Percentiles rank a stretch among this genome's conserved stretches.
These are phyloP conservation scores for Oryzias curvinotus DNA, from an alignment of 2,113 vertebrate species.

Conservation along the genomic window DNA sequence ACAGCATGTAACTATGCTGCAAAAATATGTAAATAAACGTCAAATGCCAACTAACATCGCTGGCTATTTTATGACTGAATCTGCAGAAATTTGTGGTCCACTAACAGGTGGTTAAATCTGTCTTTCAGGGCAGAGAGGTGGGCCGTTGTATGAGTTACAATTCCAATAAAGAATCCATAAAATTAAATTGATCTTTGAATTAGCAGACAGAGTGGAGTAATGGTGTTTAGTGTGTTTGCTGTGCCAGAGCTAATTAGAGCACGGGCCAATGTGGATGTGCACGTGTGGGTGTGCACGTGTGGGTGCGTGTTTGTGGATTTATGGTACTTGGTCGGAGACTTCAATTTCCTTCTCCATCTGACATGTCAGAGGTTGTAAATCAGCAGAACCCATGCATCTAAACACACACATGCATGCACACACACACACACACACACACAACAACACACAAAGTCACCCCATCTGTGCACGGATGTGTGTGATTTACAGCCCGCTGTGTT, in stretches of 20 bases:
- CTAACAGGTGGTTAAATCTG: conserved; percentile 66
- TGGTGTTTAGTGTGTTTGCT: conserved; percentile 73
- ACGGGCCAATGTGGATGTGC: conserved; percentile 53
- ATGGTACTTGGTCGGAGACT: conserved; percentile 53
- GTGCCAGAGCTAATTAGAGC: conserved; percentile 70
- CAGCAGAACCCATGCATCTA: conserved; percentile 33
- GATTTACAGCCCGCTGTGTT: conserved; percentile 50
- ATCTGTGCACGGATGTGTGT: conserved; percentile 48
- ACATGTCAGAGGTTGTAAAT: conserved; percentile 64
- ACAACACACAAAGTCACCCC: conserved; percentile 31
- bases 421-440: conserved; percentile 27
- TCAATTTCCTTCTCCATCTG: conserved; percentile 64
- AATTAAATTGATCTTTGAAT: conserved; percentile 76
- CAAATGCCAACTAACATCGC: too few relatives aligned
- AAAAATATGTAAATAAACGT: too few relatives aligned
- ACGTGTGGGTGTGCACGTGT: conserved; percentile 29
- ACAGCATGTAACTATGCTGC: too few relatives aligned
- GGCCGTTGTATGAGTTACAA: conserved; percentile 62
- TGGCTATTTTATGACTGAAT: conserved; percentile 37
- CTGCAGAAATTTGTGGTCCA: conserved; percentile 38
- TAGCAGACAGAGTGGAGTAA: conserved; percentile 71
- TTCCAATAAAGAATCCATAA: conserved; percentile 77
- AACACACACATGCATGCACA: conserved; percentile 23
- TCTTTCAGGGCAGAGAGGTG: conserved; percentile 59
- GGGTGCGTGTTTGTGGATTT: conserved; percentile 36